These are phyloP conservation scores for Zhuqinia jingwanae DNA, from an alignment of 2,888 invertebrate genomes.

Conservation along the genomic window DNA sequence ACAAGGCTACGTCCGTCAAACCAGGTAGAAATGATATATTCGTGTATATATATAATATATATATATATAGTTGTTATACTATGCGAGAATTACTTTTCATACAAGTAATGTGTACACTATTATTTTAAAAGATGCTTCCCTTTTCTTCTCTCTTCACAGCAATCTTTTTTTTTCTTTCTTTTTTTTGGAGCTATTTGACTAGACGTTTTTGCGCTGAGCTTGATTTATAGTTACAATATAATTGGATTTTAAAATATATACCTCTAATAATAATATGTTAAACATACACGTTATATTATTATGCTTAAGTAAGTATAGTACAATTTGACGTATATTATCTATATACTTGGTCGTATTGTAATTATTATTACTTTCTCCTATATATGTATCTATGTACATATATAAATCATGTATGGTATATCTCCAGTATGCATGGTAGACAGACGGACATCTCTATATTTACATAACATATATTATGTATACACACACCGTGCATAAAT, in stretches of 20 bases:
- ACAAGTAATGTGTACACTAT: not conserved
- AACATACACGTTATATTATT: too few relatives aligned
- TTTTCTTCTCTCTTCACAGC: constrained; percentile 2
- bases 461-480: constrained; percentile 4
- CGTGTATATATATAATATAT: not conserved
- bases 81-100: not conserved
- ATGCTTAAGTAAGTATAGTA: too few relatives aligned
- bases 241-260: constrained; percentile 46
- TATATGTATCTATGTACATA: not conserved
- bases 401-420: not conserved
- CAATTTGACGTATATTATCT: too few relatives aligned
- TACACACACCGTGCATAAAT: not conserved
- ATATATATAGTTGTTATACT: not conserved
- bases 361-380: not conserved
- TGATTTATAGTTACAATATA: constrained; percentile 52
- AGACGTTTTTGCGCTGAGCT: constrained; percentile 32
- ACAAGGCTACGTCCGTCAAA: constrained; percentile 26
- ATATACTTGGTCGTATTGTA: not conserved
- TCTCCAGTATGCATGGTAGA: not conserved
- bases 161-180: not conserved
- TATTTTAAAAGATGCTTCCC: constrained; percentile 14
- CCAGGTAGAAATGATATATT: not conserved
- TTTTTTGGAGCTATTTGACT: not conserved
- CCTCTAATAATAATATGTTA: constrained; percentile 28
- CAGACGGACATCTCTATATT: constrained; percentile 9